Base-by-base conservation (phyloP, 2,113 vertebrate genomes). In the Cettia cetti region DNA sequence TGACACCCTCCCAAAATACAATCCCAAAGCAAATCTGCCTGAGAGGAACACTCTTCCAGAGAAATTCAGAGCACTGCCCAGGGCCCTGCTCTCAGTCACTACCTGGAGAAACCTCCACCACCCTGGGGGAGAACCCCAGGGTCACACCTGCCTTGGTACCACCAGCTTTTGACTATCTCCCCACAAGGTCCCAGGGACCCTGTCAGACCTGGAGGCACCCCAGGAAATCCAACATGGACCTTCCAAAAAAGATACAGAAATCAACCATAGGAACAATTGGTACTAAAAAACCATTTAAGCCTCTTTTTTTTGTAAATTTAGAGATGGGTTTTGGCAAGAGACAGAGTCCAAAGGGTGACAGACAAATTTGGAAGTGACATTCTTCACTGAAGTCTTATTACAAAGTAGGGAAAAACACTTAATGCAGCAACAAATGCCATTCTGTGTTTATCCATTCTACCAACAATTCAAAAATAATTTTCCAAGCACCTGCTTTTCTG, bases 61-160 rank as follows among this genome's bases (percentile, higher is more conserved):
- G 53, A 26, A 83, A 45, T 15, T 23, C 39, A 26, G n/a, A 35
- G 22, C 2, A 16, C 22, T 63, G 45, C 40, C 5, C 45, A 35
- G 28, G 40, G 15, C 35, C 10, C 47, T 66, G 74, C 52, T 37
- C 39, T n/a, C 54, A 7, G 19, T 11, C 7, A 2, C 30, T 39
- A 40, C 2, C 50, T 74, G 54, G 23, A 77, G 68, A 54, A 68
- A n/a, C 33, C 39, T 53, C 21, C 47, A 27, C 11, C 9, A 3
- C 10, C 33, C 13, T n/a, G 21, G 10, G 30, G 22, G 5, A 52
- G 64, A 37, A 49, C 31, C 33, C 7, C 10, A 37, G 37, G 28
- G 12, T 4, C 23, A 31, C 9, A 11, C 12, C 5, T 72, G 44
- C 40, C 49, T 40, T 0, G 7, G 14, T 4, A 17, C 1, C 27